Evolutionary conservation across 2,113 vertebrate species (phyloP).

Genomic region (Ictalurus furcatus): DNA sequence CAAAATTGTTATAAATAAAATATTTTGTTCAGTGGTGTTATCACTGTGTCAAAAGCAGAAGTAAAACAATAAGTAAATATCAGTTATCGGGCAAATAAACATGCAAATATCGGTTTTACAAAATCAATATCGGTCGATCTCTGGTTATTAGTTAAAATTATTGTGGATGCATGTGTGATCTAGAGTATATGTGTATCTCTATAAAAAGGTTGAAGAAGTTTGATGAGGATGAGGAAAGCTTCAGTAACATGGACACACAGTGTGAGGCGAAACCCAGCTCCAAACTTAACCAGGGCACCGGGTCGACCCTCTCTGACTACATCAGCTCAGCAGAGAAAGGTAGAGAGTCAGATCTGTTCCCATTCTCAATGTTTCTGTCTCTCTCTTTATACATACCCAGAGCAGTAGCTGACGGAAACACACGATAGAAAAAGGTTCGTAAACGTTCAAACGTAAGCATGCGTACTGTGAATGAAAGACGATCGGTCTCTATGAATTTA

Average conservation of each 20-base stretch:
- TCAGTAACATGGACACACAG: constrained; percentile 83
- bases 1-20: no score
- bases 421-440: not conserved
- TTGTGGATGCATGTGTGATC: not conserved
- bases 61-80: no score
- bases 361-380: not conserved
- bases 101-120: no score
- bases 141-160: no score
- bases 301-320: constrained; percentile 75
- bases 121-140: no score
- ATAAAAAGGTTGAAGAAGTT: constrained; percentile 84
- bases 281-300: constrained; percentile 73
- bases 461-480: not conserved
- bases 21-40: no score
- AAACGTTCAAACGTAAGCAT: not conserved
- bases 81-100: no score
- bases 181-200: constrained; percentile 1
- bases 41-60: no score
- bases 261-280: constrained; percentile 81
- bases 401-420: not conserved
- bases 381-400: not conserved
- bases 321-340: constrained; percentile 88
- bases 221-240: constrained; percentile 90
- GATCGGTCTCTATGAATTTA: not conserved
- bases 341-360: constrained; percentile 56